Evolutionary conservation across 1,140 invertebrate genomes (phyloP).

Genomic region (Periplaneta americana): DNA sequence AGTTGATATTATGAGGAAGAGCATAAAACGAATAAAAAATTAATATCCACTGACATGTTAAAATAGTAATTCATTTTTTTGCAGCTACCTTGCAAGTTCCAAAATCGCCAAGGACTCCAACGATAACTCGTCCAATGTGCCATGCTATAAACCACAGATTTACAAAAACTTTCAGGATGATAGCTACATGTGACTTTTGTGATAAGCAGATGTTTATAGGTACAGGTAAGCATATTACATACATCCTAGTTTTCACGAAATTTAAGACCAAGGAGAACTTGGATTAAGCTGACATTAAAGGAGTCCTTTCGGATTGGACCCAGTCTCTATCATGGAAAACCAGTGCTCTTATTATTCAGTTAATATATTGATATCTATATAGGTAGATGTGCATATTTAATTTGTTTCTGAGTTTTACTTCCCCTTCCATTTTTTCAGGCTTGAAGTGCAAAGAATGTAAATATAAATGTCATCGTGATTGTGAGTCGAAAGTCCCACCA

Average conservation of each 20-base stretch:
- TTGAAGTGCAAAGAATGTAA: slow-evolving; percentile 94
- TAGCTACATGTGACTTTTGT: slow-evolving; percentile 86
- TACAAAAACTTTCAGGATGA: slow-evolving; percentile 80
- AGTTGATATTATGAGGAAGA: too few species aligned
- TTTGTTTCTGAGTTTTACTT: too few species aligned
- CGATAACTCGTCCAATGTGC: slow-evolving; percentile 69
- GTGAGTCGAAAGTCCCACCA: slow-evolving; percentile 83
- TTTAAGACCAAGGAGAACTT: too few species aligned
- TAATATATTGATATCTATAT: too few species aligned
- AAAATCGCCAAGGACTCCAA: slow-evolving; percentile 68
- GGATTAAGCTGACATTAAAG: too few species aligned
- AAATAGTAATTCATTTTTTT: slow-evolving; percentile 24
- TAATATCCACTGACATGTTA: too few species aligned
- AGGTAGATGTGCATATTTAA: too few species aligned
- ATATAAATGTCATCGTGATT: slow-evolving; percentile 89
- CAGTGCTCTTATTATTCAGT: too few species aligned
- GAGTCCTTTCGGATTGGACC: too few species aligned
- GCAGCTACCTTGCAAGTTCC: slow-evolving; percentile 55
- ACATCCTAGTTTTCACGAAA: too few species aligned
- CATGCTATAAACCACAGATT: slow-evolving; percentile 91
- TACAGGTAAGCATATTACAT: slow-evolving; percentile 34
- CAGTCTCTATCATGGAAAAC: too few species aligned
- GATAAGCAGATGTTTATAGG: slow-evolving; percentile 88
- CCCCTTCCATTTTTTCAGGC: slow-evolving; percentile 36
- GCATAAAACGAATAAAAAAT: too few species aligned